A percentile compares a stretch with the other conserved stretches of the same genome.
Conservation (phyloP, 2,797 vertebrate genomes). For the Typhlichthys eigenmanni region DNA sequence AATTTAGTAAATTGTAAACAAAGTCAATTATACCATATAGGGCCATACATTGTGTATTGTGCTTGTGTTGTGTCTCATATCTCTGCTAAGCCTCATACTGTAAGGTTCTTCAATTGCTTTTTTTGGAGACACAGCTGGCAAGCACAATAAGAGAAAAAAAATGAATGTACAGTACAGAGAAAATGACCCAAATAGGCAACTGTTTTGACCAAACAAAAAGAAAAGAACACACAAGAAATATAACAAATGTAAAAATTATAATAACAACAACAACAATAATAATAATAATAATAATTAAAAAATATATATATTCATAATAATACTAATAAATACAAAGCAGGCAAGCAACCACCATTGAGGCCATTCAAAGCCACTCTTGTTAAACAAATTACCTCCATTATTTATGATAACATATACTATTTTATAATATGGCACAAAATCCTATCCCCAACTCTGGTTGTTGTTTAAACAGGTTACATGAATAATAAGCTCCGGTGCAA, state of each 20-base stretch:
- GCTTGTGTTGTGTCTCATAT: conserved; percentile 16
- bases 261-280: conserved; percentile 1
- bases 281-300: conserved; percentile 19
- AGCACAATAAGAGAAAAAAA: conserved; percentile 36
- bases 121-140: conserved; percentile 29
- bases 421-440: conserved; percentile 78
- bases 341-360: conserved; percentile 57
- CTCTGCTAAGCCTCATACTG: conserved; percentile 5
- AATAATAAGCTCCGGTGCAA: conserved; percentile 76
- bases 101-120: conserved; percentile 7
- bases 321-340: conserved; percentile 45
- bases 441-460: conserved; percentile 63
- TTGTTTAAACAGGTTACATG: conserved; percentile 45
- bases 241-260: not conserved
- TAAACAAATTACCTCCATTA: conserved; percentile 38
- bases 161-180: conserved; percentile 55
- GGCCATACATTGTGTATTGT: too few relatives aligned
- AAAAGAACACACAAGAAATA: not conserved
- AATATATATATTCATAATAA: not conserved
- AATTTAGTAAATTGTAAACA: conserved; percentile 24
- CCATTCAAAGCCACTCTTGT: conserved; percentile 44
- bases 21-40: conserved; percentile 9
- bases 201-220: conserved; percentile 29
- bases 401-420: conserved; percentile 67
- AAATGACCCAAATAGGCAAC: conserved; percentile 49